phyloP scores from a whole-genome alignment of 1,140 invertebrate species.

The Drosophila sucinea region DNA sequence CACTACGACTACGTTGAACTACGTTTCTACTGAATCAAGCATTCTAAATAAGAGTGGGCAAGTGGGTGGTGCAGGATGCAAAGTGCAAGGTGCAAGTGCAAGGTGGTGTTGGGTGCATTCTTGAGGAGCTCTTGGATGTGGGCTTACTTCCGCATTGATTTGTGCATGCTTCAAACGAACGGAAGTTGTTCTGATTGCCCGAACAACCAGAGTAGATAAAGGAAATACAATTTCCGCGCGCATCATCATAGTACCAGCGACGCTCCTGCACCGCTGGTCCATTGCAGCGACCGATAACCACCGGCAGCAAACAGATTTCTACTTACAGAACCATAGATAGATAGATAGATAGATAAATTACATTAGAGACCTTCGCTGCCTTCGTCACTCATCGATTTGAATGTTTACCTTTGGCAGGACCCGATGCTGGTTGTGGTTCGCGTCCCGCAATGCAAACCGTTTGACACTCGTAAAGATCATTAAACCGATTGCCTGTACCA shows the following conservation, averaged over 20 bases:
- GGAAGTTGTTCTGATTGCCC: slow-evolving; percentile 92
- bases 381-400: background rate
- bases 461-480: slow-evolving; percentile 88
- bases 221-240: slow-evolving; percentile 88
- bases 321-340: slow-evolving; percentile 56
- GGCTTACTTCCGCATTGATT: slow-evolving; percentile 85
- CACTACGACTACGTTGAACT: slow-evolving; percentile 29
- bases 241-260: slow-evolving; percentile 92
- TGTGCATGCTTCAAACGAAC: slow-evolving; percentile 88
- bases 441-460: slow-evolving; percentile 85
- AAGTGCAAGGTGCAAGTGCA: slow-evolving; percentile 42
- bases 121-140: slow-evolving; percentile 15
- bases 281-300: slow-evolving; percentile 89
- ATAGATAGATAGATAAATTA: background rate
- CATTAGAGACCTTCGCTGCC: slow-evolving; percentile 33
- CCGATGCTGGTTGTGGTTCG: slow-evolving; percentile 51
- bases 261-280: slow-evolving; percentile 85
- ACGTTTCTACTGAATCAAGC: slow-evolving; percentile 52
- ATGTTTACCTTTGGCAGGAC: slow-evolving; percentile 66
- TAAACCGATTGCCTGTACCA: slow-evolving; percentile 94
- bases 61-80: slow-evolving; percentile 24
- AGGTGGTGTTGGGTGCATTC: slow-evolving; percentile 41
- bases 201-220: slow-evolving; percentile 92
- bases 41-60: slow-evolving; percentile 31
- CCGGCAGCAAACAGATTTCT: slow-evolving; percentile 87